Percentiles rank a stretch among this genome's conserved stretches.
These are phyloP conservation scores for Drosophila athabasca DNA, from an alignment of 1,140 invertebrate genomes.

Conservation along the genomic window DNA sequence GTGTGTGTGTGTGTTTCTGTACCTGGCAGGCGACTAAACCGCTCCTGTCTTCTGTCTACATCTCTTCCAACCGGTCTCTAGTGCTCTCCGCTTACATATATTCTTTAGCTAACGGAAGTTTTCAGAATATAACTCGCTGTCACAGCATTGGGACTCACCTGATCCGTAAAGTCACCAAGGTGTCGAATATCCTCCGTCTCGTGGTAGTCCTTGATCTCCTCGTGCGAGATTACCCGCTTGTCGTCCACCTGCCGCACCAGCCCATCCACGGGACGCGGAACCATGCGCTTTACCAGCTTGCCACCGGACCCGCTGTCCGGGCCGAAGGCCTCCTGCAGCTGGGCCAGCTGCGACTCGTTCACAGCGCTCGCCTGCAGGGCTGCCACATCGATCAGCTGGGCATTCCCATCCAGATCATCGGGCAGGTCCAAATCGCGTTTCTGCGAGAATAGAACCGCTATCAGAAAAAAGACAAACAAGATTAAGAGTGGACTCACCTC, in stretches of 20 bases:
- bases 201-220: conserved; percentile 91
- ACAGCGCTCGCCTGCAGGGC: conserved; percentile 58
- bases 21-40: conserved; percentile 17
- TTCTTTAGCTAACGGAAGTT: too few species aligned
- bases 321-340: conserved; percentile 65
- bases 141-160: conserved; percentile 86
- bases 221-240: conserved; percentile 90
- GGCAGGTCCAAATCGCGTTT: conserved; percentile 78
- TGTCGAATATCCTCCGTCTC: conserved; percentile 93
- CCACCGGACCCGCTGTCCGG: conserved; percentile 41
- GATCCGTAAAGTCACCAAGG: conserved; percentile 91
- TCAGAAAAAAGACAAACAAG: background rate
- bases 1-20: background rate
- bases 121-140: too few species aligned
- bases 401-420: conserved; percentile 65
- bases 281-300: conserved; percentile 72
- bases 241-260: conserved; percentile 92
- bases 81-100: background rate
- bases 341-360: conserved; percentile 65
- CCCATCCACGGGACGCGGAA: conserved; percentile 85
- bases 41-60: conserved; percentile 21
- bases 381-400: conserved; percentile 62
- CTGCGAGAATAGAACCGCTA: conserved; percentile 15
- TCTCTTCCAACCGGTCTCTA: conserved; percentile 39
- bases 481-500: conserved; percentile 86